Evolutionary conservation across 2,888 invertebrate species (phyloP).

Genomic region (Caenorhabditis doughertyi): DNA sequence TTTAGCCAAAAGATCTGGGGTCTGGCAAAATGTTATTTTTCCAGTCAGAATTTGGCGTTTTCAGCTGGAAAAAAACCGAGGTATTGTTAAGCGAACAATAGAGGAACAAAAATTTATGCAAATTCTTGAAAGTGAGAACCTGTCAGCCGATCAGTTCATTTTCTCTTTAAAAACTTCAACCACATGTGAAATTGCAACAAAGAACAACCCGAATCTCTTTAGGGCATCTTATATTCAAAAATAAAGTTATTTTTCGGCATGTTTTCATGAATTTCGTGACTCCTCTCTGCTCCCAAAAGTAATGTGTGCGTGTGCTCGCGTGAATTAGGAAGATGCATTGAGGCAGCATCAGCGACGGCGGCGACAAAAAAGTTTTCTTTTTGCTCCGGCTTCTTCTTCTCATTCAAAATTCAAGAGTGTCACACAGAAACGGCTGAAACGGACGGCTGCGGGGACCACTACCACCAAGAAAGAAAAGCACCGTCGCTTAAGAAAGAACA

Average conservation of each 20-base stretch:
- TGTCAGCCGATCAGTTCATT: neutral
- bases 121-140: neutral
- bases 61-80: too few species aligned
- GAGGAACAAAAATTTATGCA: too few species aligned
- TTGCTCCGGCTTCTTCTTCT: conserved; percentile 7
- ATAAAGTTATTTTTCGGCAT: neutral
- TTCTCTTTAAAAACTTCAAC: neutral
- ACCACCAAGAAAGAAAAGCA: neutral
- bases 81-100: too few species aligned
- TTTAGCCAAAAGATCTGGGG: too few species aligned
- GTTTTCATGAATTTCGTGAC: conserved; percentile 9
- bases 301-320: conserved; percentile 30
- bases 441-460: conserved; percentile 27
- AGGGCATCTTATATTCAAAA: neutral
- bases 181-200: too few species aligned
- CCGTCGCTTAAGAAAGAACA: neutral
- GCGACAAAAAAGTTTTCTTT: conserved; percentile 6
- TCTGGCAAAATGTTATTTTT: too few species aligned
- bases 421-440: conserved; percentile 16
- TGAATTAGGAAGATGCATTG: conserved; percentile 41
- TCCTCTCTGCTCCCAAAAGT: conserved; percentile 7
- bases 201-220: neutral
- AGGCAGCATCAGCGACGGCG: neutral
- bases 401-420: conserved; percentile 49
- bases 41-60: too few species aligned